A percentile compares a stretch with the other conserved stretches of the same genome.
Evolutionary conservation across 2,888 invertebrate genomes (phyloP).

Genomic region (Chironomus riparius): DNA sequence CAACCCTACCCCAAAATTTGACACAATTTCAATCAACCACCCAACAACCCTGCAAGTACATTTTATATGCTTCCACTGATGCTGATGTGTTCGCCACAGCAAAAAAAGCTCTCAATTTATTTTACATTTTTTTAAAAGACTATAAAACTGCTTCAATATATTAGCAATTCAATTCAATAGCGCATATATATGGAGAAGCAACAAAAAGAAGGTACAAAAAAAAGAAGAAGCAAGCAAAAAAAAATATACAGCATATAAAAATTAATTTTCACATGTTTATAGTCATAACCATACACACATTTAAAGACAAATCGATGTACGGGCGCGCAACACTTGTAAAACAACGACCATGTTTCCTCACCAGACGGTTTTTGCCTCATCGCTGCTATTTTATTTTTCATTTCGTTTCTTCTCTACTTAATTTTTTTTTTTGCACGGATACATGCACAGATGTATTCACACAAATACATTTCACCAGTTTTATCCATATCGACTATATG

Average conservation of each 20-base stretch:
- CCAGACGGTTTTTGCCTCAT: not conserved
- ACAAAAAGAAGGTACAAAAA: not conserved
- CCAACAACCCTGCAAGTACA: not conserved
- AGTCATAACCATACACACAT: slow-evolving; percentile 10
- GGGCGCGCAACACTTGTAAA: slow-evolving; percentile 13
- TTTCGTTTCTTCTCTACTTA: no score
- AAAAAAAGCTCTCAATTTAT: not conserved
- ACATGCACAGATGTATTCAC: not conserved
- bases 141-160: slow-evolving; percentile 1
- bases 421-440: not conserved
- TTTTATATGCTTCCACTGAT: no score
- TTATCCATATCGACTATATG: not conserved
- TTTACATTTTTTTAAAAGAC: not conserved
- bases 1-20: no score
- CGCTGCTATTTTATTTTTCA: no score
- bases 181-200: not conserved
- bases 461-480: not conserved
- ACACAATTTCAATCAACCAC: no score
- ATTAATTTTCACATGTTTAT: slow-evolving; percentile 22
- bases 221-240: not conserved
- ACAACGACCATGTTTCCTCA: slow-evolving; percentile 14
- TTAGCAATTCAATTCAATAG: not conserved
- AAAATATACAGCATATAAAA: slow-evolving; percentile 4
- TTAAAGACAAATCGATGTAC: slow-evolving; percentile 21
- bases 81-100: no score